phyloP scores from a whole-genome alignment of 2,113 vertebrate species.

The Holacanthus passer region DNA sequence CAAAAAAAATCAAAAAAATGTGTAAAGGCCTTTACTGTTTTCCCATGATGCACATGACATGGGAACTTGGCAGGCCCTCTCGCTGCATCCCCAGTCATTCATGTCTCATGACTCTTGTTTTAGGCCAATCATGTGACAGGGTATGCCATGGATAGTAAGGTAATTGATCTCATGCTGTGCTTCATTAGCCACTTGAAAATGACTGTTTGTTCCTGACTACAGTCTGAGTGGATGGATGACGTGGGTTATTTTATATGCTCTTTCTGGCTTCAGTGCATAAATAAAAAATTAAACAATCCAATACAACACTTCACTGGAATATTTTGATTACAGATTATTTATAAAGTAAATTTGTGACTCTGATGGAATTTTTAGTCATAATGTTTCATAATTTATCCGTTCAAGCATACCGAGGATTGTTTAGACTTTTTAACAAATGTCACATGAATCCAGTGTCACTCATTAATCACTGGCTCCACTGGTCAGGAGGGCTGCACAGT shows the following conservation, averaged over 20 bases:
- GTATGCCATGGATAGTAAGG: constrained; percentile 66
- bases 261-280: background rate
- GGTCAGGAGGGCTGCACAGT: constrained; percentile 5
- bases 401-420: background rate
- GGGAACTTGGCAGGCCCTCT: constrained; percentile 36
- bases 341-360: background rate
- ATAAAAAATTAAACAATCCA: constrained; percentile 2
- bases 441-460: constrained; percentile 38
- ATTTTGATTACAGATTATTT: background rate
- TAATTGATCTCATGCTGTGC: constrained; percentile 79
- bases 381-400: background rate
- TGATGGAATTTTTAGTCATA: background rate
- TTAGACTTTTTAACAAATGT: constrained; percentile 28
- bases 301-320: background rate
- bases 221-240: background rate
- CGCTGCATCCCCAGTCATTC: constrained; percentile 22
- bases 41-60: constrained; percentile 58
- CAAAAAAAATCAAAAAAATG: no score
- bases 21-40: no score
- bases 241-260: constrained; percentile 26
- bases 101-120: constrained; percentile 82
- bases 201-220: constrained; percentile 64
- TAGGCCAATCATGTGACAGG: constrained; percentile 74
- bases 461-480: constrained; percentile 3
- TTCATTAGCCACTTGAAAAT: constrained; percentile 76